Evolutionary conservation across 2,113 vertebrate genomes (phyloP), one percentile per base, ranked within the genome.

Genomic region (Antigone vipio): DNA sequence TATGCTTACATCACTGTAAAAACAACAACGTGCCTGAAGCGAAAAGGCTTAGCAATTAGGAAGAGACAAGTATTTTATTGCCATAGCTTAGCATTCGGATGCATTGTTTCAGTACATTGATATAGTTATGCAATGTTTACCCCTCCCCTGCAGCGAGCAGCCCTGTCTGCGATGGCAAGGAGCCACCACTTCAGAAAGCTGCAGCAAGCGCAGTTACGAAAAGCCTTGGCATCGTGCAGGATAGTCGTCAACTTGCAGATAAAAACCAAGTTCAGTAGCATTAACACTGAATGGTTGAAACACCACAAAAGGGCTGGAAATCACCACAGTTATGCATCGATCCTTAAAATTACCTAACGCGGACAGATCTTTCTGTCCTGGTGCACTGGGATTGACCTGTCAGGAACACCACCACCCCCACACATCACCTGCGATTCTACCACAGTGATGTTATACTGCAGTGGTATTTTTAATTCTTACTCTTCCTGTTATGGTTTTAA

Each of bases 301-400:
- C 14, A 26, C 9, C 3, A 34, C 35, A 67, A 71, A 69, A 52
- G 8, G 19, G 44, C 62, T 75, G 32, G 56, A 75, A 75, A 71
- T 49, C 22, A 14, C 32, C n/a, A 6, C 1, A 0, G 32, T 44
- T 50, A 8, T 15, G 23, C 12, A 12, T 3, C 12, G 27, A 53
- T 45, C 40, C 45, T 44, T 47, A 67, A 83, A 73, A 55, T 27
- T 12, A 62, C 15, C 42, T 60, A 6, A 1, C 3, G 4, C 27
- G 23, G 50, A 14, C 6, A 53, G 40, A n/a, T 22, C 13, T 11
- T 45, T 15, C 55, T 30, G 21, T 80, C 35, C 35, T 6, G 24
- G 11, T 22, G 40, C 19, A 18, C 34, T 4, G 30, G 66, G 34
- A 74, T 50, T 77, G 66, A 23, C 60, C 35, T 32, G 16, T 27